phyloP scores from a whole-genome alignment of 2,113 vertebrate species.

The Paedocypris sp. region DNA sequence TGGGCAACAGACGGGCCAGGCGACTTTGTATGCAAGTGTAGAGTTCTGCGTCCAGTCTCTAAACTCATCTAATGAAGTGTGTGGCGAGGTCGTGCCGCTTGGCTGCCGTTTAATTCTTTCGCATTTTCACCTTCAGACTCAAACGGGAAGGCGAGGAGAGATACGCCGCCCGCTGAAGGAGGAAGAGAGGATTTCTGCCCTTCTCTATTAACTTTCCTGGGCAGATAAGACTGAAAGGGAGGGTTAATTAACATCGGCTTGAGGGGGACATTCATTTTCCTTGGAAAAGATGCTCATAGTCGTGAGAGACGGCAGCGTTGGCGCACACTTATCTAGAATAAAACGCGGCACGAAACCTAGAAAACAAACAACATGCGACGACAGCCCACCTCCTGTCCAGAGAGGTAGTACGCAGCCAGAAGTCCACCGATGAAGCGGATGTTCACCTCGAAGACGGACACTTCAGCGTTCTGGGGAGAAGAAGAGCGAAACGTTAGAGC shows the following conservation, averaged over 20 bases:
- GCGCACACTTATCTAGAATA: neutral
- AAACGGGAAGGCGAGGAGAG: neutral
- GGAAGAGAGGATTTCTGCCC: neutral
- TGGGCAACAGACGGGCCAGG: neutral
- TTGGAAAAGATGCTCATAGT: neutral
- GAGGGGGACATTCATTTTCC: constrained; percentile 8
- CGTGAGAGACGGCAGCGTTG: neutral
- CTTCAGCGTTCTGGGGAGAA: constrained; percentile 79
- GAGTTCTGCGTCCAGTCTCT: constrained; percentile 14
- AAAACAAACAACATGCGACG: neutral
- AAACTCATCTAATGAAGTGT: constrained; percentile 23
- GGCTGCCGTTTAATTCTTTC: constrained; percentile 19
- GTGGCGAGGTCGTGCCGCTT: constrained; percentile 3
- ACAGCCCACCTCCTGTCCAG: constrained; percentile 82
- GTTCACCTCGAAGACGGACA: constrained; percentile 96
- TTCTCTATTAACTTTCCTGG: neutral
- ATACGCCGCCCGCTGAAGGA: neutral
- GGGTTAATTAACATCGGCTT: constrained; percentile 17
- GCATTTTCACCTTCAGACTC: constrained; percentile 13
- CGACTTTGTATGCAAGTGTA: constrained; percentile 3
- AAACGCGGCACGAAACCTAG: neutral
- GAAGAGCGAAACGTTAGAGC: neutral
- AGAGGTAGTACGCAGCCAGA: constrained; percentile 88
- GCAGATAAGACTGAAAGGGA: constrained; percentile 17
- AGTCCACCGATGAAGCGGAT: constrained; percentile 94